A percentile compares a stretch with the other conserved stretches of the same genome.
These are phyloP conservation scores for Mormyrus iriodes DNA, from an alignment of 2,113 vertebrate species.

Conservation along the genomic window DNA sequence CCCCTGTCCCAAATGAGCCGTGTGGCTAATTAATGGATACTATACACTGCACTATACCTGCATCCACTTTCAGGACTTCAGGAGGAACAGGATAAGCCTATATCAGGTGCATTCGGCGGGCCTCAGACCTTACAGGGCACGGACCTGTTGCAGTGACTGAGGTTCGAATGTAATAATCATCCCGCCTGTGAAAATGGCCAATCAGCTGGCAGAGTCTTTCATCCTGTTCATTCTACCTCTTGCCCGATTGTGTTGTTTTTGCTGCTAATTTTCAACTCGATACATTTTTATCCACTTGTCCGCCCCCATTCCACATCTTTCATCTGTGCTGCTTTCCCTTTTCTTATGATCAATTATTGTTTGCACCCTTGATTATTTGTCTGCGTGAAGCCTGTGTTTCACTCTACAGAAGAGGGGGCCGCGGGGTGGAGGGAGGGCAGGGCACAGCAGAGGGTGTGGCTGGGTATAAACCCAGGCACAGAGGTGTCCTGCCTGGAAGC, in stretches of 20 bases:
- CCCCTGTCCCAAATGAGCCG: not conserved
- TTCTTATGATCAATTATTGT: not conserved
- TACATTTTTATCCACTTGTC: not conserved
- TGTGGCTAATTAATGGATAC: not conserved
- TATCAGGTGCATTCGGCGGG: not conserved
- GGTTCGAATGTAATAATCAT: not conserved
- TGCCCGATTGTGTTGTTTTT: not conserved
- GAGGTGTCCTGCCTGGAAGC: constrained; percentile 48
- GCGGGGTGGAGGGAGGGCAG: not conserved
- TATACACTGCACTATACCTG: not conserved
- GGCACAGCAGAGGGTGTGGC: constrained; percentile 55
- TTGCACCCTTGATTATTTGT: not conserved
- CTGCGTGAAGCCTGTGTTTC: not conserved
- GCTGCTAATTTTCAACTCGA: not conserved
- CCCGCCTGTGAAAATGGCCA: not conserved
- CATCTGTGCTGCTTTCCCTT: not conserved
- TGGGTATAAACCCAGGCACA: constrained; percentile 59
- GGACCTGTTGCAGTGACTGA: not conserved
- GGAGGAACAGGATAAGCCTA: not conserved
- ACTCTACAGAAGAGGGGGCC: not conserved
- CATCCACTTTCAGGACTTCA: not conserved
- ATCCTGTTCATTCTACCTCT: not conserved
- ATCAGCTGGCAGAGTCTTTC: too few species aligned
- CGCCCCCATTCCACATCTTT: not conserved
- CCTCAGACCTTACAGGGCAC: not conserved